Conservation (phyloP, 2,797 vertebrate genomes). For the Catharus ustulatus region DNA sequence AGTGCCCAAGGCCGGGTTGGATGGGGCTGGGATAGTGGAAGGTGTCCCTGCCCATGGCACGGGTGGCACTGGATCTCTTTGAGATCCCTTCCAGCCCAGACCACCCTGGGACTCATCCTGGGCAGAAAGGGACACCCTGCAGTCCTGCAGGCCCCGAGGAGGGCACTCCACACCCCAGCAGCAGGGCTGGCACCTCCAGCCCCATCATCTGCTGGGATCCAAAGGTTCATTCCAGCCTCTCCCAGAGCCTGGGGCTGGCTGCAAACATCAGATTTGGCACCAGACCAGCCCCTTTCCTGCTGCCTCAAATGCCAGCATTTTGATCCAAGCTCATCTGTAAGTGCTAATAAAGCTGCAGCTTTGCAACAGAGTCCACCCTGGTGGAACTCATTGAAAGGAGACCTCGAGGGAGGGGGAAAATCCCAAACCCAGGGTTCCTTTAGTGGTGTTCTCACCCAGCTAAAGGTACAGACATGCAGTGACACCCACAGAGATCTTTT, state of each 20-base stretch:
- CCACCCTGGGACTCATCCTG: background rate
- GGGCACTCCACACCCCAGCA: background rate
- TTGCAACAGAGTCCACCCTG: background rate
- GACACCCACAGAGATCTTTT: background rate
- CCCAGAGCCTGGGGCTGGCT: constrained; percentile 6
- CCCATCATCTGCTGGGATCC: background rate
- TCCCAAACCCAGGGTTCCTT: rapidly evolving
- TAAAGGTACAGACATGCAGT: background rate
- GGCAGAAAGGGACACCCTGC: background rate
- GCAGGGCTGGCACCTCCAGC: background rate
- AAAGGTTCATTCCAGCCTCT: background rate
- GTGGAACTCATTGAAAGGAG: background rate
- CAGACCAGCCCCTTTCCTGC: background rate
- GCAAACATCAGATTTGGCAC: constrained; percentile 48
- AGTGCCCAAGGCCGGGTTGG: background rate
- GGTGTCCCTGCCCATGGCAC: background rate
- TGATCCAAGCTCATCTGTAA: constrained; percentile 32
- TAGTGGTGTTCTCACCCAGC: background rate
- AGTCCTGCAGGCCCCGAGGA: background rate
- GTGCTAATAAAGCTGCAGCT: background rate
- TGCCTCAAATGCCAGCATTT: constrained; percentile 17
- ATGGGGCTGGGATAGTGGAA: background rate
- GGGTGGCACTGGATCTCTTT: background rate
- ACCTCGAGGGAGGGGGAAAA: background rate
- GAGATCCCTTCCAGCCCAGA: background rate